These are phyloP conservation scores for Oligia strigilis DNA, from an alignment of 2,888 invertebrate genomes.

Conservation along the genomic window DNA sequence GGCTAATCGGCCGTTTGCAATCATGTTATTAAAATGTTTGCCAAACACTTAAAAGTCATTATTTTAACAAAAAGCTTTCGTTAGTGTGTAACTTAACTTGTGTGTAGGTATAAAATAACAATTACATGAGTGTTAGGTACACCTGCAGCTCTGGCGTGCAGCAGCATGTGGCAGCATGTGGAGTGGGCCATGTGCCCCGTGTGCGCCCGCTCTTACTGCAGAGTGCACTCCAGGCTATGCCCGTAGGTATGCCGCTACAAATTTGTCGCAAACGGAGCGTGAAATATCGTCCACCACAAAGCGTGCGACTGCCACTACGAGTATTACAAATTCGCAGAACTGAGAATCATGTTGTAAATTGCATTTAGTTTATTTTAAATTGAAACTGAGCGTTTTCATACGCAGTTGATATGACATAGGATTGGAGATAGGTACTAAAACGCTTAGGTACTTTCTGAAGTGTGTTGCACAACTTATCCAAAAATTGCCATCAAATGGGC, in stretches of 20 bases:
- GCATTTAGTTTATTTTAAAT: conserved; percentile 2
- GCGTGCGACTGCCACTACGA: background rate
- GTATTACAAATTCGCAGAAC: background rate
- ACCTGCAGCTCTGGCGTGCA: background rate
- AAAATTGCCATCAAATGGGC: background rate
- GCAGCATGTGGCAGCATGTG: background rate
- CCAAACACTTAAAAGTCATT: background rate
- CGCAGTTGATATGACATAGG: background rate
- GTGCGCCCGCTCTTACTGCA: background rate
- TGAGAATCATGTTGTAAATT: background rate
- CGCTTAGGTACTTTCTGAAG: conserved; percentile 5
- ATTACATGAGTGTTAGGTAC: background rate
- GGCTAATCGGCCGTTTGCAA: background rate
- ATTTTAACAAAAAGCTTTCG: background rate
- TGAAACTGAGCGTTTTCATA: background rate
- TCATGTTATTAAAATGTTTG: background rate
- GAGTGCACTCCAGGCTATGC: background rate
- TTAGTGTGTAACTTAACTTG: background rate
- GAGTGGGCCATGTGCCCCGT: background rate
- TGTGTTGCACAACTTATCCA: background rate
- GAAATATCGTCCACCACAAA: conserved; percentile 20
- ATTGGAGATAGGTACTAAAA: background rate
- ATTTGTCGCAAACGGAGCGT: conserved; percentile 30
- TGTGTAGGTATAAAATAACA: background rate
- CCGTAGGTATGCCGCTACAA: background rate